phyloP scores from a whole-genome alignment of 2,797 vertebrate genomes.

The Tenualosa ilisha region DNA sequence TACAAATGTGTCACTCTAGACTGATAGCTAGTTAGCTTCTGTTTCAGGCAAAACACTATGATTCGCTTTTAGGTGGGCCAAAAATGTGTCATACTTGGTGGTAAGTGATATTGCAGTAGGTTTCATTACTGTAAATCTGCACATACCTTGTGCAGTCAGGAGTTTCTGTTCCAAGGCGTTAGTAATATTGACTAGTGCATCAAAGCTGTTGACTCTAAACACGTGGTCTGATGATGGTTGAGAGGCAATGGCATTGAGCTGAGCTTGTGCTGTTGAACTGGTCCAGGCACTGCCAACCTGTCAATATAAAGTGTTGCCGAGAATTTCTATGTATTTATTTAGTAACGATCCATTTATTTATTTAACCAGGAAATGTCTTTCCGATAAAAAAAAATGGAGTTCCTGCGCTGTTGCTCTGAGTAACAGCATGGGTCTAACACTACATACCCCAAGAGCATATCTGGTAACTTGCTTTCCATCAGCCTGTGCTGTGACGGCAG shows the following conservation, averaged over 20 bases:
- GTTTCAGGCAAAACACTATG: too few species aligned
- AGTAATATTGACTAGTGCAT: constrained; percentile 58
- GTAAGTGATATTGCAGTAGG: too few species aligned
- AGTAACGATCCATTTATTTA: not conserved
- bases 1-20: too few species aligned
- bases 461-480: constrained; percentile 43
- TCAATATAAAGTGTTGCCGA: too few species aligned
- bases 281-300: constrained; percentile 59
- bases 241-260: constrained; percentile 66
- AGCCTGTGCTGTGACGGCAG: rapidly evolving
- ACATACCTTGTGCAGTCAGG: constrained; percentile 70
- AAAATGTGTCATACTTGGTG: too few species aligned
- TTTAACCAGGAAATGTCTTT: not conserved
- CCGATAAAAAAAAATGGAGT: not conserved
- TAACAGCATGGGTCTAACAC: not conserved
- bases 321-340: too few species aligned
- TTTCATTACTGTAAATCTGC: not conserved
- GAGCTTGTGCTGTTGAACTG: rapidly evolving
- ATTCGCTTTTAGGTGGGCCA: too few species aligned
- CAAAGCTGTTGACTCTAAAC: constrained; percentile 64
- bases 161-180: constrained; percentile 64
- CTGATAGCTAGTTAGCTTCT: too few species aligned
- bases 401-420: too few species aligned
- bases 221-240: constrained; percentile 35
- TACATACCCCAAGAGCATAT: constrained; percentile 70